These are phyloP conservation scores for Hippocampus guttulatus DNA, from an alignment of 2,113 vertebrate genomes.

Conservation along the genomic window DNA sequence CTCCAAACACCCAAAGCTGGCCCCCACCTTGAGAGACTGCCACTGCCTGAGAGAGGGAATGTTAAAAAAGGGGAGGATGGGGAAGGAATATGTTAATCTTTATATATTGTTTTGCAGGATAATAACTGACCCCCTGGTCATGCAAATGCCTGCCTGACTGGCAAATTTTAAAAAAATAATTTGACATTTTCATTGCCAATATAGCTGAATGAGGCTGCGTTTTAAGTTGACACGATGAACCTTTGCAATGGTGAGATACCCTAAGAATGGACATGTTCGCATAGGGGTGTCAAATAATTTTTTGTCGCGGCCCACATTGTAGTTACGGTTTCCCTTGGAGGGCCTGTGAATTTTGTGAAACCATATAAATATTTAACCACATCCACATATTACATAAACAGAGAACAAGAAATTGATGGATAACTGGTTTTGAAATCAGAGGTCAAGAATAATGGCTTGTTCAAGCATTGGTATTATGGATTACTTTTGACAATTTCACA, in stretches of 20 bases:
- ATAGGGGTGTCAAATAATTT: neutral
- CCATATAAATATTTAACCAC: no score
- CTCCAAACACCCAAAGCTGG: slow-evolving; percentile 96
- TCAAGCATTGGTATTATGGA: no score
- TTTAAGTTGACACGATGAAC: neutral
- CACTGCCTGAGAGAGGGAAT: slow-evolving; percentile 72
- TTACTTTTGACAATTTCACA: no score
- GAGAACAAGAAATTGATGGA: no score
- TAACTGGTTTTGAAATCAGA: no score
- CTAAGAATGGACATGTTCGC: no score
- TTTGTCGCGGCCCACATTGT: no score
- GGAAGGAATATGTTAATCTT: neutral
- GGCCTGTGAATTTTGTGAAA: no score
- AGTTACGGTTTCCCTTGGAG: no score
- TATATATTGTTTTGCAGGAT: neutral
- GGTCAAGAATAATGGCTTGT: no score
- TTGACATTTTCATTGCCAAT: no score
- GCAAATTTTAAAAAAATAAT: neutral
- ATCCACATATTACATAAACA: no score
- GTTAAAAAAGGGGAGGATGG: neutral
- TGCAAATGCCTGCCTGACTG: neutral
- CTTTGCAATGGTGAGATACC: neutral
- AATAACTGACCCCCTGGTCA: neutral
- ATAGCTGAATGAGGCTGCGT: neutral
- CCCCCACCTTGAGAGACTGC: slow-evolving; percentile 85